A percentile compares a stretch with the other conserved stretches of the same genome.
Evolutionary conservation across 2,113 vertebrate genomes (phyloP).

Genomic region (Turnix velox): DNA sequence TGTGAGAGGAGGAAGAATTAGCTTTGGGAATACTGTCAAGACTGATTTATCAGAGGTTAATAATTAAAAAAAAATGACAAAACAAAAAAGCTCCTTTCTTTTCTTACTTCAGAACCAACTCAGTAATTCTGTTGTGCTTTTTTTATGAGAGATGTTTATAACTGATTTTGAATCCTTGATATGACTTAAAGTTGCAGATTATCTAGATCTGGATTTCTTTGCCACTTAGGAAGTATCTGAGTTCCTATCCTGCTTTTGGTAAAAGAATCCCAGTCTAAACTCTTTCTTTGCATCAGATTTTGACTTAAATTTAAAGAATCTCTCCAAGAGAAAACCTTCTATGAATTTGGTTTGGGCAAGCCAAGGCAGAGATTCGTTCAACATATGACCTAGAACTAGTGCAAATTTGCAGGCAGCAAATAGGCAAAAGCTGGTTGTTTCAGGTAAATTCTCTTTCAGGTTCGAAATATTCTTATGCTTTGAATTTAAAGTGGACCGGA

Average conservation of each 20-base stretch:
- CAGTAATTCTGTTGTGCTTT: not conserved
- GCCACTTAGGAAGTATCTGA: not conserved
- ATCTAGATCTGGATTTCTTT: not conserved
- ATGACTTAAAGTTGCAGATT: not conserved
- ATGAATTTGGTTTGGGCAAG: not conserved
- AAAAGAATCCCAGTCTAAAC: not conserved
- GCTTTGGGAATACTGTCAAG: not conserved
- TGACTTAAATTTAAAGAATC: not conserved
- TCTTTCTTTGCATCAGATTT: not conserved
- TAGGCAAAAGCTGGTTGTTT: not conserved
- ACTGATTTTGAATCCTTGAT: not conserved
- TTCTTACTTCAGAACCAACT: not conserved
- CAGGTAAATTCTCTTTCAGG: not conserved
- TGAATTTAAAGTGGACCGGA: not conserved
- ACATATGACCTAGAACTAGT: not conserved
- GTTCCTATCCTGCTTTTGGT: not conserved
- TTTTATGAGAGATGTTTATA: not conserved
- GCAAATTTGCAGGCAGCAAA: not conserved
- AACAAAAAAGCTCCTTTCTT: not conserved
- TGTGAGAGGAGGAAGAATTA: accelerated
- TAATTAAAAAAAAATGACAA: accelerated
- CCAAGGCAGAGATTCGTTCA: not conserved
- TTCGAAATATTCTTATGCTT: not conserved
- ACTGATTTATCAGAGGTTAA: not conserved
- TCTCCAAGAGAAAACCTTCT: accelerated